These are phyloP conservation scores for Daptonema setosum DNA, from an alignment of 2,888 invertebrate species.

Conservation along the genomic window DNA sequence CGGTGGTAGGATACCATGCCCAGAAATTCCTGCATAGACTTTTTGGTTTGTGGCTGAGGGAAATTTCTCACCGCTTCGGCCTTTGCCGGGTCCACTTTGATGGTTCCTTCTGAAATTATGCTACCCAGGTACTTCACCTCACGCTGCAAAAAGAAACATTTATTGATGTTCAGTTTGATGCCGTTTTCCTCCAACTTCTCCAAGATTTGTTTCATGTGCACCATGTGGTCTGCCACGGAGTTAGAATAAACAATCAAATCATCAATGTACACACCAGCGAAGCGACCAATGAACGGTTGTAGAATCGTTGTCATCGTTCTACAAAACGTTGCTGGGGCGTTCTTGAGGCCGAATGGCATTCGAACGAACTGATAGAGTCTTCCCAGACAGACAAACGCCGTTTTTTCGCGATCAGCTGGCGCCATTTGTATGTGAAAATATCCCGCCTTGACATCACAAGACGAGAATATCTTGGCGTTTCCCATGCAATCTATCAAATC, in stretches of 20 bases:
- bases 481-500: slow-evolving; percentile 8
- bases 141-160: slow-evolving; percentile 6
- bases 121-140: slow-evolving; percentile 9
- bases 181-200: slow-evolving; percentile 1
- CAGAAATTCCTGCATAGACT: slow-evolving; percentile 10
- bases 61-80: slow-evolving; percentile 5
- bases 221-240: slow-evolving; percentile 8
- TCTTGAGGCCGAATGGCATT: slow-evolving; percentile 17
- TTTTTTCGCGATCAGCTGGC: slow-evolving; percentile 10
- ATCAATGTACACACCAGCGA: slow-evolving; percentile 12
- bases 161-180: slow-evolving; percentile 6
- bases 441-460: slow-evolving; percentile 12
- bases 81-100: slow-evolving; percentile 6
- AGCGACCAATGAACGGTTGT: background rate
- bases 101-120: slow-evolving; percentile 3
- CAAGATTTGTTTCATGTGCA: slow-evolving; percentile 9
- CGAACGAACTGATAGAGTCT: slow-evolving; percentile 14
- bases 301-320: slow-evolving; percentile 11
- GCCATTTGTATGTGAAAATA: slow-evolving; percentile 15
- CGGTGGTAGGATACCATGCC: slow-evolving; percentile 10
- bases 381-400: slow-evolving; percentile 12
- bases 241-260: slow-evolving; percentile 14
- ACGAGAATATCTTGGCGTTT: slow-evolving; percentile 9
- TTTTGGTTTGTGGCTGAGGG: slow-evolving; percentile 7
- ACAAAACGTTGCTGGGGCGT: slow-evolving; percentile 16